Percentiles rank a stretch among this genome's conserved stretches.
These are phyloP conservation scores for Drosophila arizonae DNA, from an alignment of 1,140 invertebrate species.

Conservation along the genomic window DNA sequence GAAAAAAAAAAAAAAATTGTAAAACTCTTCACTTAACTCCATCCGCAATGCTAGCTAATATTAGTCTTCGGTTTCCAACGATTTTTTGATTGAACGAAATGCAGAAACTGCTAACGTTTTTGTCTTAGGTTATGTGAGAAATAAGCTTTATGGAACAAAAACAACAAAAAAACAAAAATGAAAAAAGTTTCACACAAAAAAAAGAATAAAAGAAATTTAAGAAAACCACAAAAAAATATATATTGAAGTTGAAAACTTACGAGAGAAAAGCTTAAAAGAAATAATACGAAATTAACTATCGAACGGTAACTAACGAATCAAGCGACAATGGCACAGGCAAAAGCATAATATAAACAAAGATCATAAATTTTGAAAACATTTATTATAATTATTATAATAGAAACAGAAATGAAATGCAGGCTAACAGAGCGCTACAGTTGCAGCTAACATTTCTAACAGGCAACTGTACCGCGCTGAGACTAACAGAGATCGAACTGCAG, in stretches of 20 bases:
- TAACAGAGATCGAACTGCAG: constrained; percentile 31
- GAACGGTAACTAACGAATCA: constrained; percentile 48
- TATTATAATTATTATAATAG: constrained; percentile 5
- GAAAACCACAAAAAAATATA: constrained; percentile 34
- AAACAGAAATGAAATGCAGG: constrained; percentile 12
- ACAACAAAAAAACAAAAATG: constrained; percentile 39
- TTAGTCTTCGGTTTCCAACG: constrained; percentile 78
- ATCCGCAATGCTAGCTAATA: constrained; percentile 58
- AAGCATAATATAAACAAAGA: not conserved
- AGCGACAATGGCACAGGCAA: constrained; percentile 40
- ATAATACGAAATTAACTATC: constrained; percentile 46
- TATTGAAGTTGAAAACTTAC: constrained; percentile 58
- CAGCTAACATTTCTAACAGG: constrained; percentile 13
- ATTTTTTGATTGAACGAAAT: constrained; percentile 75
- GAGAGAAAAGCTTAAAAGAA: constrained; percentile 31
- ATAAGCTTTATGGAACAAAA: constrained; percentile 67
- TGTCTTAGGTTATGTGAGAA: constrained; percentile 77
- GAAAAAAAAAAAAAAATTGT: constrained; percentile 1
- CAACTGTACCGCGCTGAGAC: constrained; percentile 23
- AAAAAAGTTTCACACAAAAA: constrained; percentile 26
- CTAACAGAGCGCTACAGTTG: constrained; percentile 25
- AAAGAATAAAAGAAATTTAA: constrained; percentile 48
- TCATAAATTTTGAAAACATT: constrained; percentile 1
- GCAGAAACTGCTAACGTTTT: constrained; percentile 52
- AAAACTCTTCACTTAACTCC: constrained; percentile 44